Evolutionary conservation across 2,113 vertebrate species (phyloP).

Genomic region (Notothenia coriiceps): DNA sequence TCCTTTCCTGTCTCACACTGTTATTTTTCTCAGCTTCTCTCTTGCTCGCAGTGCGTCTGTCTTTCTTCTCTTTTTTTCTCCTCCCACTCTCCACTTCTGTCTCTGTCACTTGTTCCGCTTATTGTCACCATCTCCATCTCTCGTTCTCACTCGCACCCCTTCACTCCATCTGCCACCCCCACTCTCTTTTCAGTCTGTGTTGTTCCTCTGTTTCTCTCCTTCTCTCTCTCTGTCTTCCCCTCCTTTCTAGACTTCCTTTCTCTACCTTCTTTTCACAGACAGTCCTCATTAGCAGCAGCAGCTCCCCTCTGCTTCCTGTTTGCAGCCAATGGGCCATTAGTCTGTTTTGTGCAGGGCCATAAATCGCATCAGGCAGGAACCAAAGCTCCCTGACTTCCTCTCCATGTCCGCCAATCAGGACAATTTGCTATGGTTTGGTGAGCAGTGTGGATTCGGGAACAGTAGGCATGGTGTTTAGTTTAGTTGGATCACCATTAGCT

Average conservation of each 20-base stretch:
- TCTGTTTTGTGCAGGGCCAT: slow-evolving; percentile 71
- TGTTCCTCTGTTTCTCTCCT: slow-evolving; percentile 13
- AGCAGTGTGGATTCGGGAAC: slow-evolving; percentile 55
- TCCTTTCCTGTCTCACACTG: background rate
- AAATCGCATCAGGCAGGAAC: slow-evolving; percentile 75
- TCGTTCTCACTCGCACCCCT: slow-evolving; percentile 30
- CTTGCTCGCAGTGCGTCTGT: background rate
- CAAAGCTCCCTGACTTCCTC: slow-evolving; percentile 59
- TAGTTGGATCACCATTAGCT: background rate
- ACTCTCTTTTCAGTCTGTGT: slow-evolving; percentile 23
- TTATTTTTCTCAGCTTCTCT: background rate
- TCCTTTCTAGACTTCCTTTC: slow-evolving; percentile 35
- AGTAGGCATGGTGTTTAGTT: slow-evolving; percentile 37
- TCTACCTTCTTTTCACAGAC: slow-evolving; percentile 47
- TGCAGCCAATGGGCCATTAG: slow-evolving; percentile 77
- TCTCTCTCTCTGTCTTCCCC: slow-evolving; percentile 8
- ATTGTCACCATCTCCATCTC: slow-evolving; percentile 39
- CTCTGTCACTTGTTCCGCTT: slow-evolving; percentile 29
- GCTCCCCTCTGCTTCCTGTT: slow-evolving; percentile 69
- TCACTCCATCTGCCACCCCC: slow-evolving; percentile 47
- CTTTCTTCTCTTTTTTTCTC: slow-evolving; percentile 8
- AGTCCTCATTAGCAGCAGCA: slow-evolving; percentile 71
- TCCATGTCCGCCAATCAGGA: slow-evolving; percentile 73
- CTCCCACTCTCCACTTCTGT: slow-evolving; percentile 30
- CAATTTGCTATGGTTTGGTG: slow-evolving; percentile 73